Evolutionary conservation across 1,140 invertebrate species (phyloP).

Genomic region (Zeugodacus cucurbitae): DNA sequence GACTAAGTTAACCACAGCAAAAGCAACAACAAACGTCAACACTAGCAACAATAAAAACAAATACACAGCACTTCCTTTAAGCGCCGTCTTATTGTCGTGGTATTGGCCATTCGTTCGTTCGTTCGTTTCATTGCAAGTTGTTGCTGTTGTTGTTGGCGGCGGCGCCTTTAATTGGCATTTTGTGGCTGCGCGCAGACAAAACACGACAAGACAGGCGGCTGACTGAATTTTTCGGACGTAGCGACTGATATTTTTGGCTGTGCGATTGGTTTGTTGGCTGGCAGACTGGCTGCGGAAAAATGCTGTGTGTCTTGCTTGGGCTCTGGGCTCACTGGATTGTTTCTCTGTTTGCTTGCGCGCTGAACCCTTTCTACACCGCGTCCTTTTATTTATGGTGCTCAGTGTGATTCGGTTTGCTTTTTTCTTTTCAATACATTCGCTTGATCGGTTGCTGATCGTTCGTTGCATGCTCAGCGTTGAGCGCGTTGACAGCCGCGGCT

Average conservation of each 20-base stretch:
- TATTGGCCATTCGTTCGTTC: background rate
- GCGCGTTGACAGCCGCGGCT: conserved; percentile 22
- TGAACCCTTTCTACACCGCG: conserved; percentile 14
- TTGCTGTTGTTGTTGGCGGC: conserved; percentile 19
- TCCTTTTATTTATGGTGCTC: background rate
- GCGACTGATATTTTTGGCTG: conserved; percentile 31
- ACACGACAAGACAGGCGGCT: conserved; percentile 38
- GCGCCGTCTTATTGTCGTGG: background rate
- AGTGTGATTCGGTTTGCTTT: background rate
- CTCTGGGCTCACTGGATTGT: background rate
- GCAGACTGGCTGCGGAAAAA: background rate
- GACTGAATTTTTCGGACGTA: conserved; percentile 36
- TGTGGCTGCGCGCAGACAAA: conserved; percentile 13
- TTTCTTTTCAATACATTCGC: background rate
- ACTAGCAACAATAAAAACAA: background rate
- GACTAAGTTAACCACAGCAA: background rate
- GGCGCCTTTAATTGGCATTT: conserved; percentile 38
- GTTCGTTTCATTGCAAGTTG: background rate
- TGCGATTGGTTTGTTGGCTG: conserved; percentile 24
- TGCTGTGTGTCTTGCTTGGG: background rate
- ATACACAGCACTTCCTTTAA: background rate
- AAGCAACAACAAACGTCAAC: background rate
- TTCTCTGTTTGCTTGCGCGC: background rate
- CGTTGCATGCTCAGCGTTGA: background rate
- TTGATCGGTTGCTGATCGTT: background rate